Conservation (phyloP, 2,797 vertebrate genomes). For the Graptemys geographica region DNA sequence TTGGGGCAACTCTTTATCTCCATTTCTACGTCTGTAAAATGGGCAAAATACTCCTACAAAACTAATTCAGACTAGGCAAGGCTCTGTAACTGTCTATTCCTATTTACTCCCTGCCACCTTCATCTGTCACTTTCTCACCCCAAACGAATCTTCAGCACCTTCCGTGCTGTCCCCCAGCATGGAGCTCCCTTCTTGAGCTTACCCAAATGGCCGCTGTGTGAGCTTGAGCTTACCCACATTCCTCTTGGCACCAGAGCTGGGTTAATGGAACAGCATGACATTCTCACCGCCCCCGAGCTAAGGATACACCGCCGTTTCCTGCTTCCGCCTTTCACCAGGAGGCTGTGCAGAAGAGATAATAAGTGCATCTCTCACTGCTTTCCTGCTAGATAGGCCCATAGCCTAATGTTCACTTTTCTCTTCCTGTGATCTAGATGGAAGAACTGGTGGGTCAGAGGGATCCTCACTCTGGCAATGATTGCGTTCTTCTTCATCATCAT, state of each 20-base stretch:
- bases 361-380: neutral
- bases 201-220: neutral
- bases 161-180: neutral
- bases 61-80: neutral
- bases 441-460: constrained; percentile 99
- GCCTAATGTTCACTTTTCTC: neutral
- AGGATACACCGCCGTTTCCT: neutral
- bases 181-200: neutral
- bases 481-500: constrained; percentile 99
- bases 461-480: constrained; percentile 98
- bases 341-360: neutral
- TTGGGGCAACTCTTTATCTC: neutral
- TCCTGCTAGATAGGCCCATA: neutral
- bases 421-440: constrained; percentile 89
- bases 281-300: neutral
- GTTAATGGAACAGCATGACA: neutral
- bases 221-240: neutral
- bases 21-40: neutral
- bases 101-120: neutral
- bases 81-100: neutral
- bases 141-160: neutral
- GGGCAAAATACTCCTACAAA: neutral
- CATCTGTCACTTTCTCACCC: neutral
- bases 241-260: neutral
- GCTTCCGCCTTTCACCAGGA: neutral